Evolutionary conservation across 2,888 invertebrate species (phyloP).

Genomic region (Spodoptera littoralis): DNA sequence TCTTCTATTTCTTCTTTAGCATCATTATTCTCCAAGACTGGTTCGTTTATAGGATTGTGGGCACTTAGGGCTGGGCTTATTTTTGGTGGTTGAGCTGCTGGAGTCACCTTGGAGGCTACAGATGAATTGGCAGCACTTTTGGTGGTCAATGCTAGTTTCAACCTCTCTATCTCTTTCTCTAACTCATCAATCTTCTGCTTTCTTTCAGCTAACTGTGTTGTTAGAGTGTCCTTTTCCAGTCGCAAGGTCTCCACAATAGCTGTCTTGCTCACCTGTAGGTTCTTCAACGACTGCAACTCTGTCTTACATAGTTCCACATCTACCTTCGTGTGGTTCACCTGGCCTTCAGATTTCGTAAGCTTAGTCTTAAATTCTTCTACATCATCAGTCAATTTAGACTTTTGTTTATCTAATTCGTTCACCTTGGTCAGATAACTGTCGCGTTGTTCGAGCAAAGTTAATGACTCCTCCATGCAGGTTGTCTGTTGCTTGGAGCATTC

Average conservation of each 20-base stretch:
- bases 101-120: conserved; percentile 75
- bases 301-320: conserved; percentile 83
- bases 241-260: conserved; percentile 82
- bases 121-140: conserved; percentile 75
- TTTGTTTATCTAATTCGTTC: conserved; percentile 76
- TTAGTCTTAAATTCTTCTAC: conserved; percentile 72
- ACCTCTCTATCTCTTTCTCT: conserved; percentile 77
- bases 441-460: conserved; percentile 79
- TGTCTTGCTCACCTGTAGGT: conserved; percentile 82
- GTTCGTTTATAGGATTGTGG: conserved; percentile 77
- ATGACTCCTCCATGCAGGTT: conserved; percentile 81
- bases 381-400: conserved; percentile 71
- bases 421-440: conserved; percentile 77
- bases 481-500: conserved; percentile 82
- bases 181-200: conserved; percentile 80
- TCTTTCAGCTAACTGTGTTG: conserved; percentile 76
- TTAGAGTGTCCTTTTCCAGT: conserved; percentile 81
- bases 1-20: conserved; percentile 87
- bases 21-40: conserved; percentile 81
- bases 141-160: conserved; percentile 77
- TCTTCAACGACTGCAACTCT: conserved; percentile 83
- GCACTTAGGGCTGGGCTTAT: conserved; percentile 77
- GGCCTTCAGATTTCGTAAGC: conserved; percentile 74
- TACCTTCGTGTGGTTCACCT: conserved; percentile 77
- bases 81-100: conserved; percentile 79